Base-by-base conservation (phyloP, 2,888 invertebrate species). In the Actias luna region DNA sequence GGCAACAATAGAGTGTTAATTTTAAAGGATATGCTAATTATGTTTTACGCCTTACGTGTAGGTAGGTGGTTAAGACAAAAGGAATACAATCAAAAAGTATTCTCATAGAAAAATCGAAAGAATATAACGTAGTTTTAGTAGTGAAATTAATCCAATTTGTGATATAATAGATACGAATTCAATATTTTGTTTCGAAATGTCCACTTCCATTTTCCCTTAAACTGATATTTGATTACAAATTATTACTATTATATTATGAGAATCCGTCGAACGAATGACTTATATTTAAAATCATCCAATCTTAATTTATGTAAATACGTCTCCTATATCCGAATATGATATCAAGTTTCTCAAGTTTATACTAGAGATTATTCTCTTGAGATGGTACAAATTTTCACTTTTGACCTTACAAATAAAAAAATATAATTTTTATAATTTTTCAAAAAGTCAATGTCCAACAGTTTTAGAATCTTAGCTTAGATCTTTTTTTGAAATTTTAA, bases 401-500 rank as follows among this genome's bases (percentile, higher is more conserved):
- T 46, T 46, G 5, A 1, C 1, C 7, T 7, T 46, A 18, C 2
- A 46, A 22, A 46, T 5, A 18, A 18, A 18, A 5, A 42, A 42
- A 18, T 1, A 46, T 46, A 46, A 52, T 16, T 52, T 29, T 29
- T 14, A 3, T 52, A 16, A 16, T 52, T 0, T 16, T 29, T 52
- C 8, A 29, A 14, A 0, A 52, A 52, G 16, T 5, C 7, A 55
- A 25, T 10, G 1, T 8, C 2, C 2, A 52, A 52, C 12, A 52
- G 18, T 55, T 55, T 55, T 27, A 55, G 29, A 55, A 55, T 7
- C 55, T 55, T 29, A n/a, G 55, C 27, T 29, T 16, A 55, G 55
- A 14, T 16, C 18, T n/a, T 67, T 63, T 65, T 74, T 70, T 68
- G 73, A 75, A 72, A 75, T 76, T 72, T 67, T 69, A 69, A 74